phyloP scores from a whole-genome alignment of 2,113 vertebrate genomes.

The Anthoscopus minutus region DNA sequence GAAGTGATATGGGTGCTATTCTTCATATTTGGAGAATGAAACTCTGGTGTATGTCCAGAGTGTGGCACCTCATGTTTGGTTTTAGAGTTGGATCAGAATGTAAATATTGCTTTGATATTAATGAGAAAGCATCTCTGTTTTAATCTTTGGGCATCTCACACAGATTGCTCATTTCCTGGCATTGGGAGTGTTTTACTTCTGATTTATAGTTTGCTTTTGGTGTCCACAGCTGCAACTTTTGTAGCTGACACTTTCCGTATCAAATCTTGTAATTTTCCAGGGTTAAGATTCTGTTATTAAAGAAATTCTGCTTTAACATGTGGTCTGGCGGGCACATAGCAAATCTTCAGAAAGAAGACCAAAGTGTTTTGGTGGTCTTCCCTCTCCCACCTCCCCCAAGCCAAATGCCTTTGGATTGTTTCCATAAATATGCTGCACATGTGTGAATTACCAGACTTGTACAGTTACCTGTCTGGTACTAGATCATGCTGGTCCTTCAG shows the following conservation, averaged over 20 bases:
- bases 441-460: background rate
- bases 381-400: background rate
- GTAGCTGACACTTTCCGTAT: background rate
- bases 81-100: background rate
- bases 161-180: background rate
- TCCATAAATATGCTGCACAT: conserved; percentile 21
- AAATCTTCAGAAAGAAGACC: background rate
- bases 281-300: background rate
- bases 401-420: background rate
- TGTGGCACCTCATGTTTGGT: background rate
- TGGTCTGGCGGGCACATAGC: background rate
- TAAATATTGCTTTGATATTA: background rate
- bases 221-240: background rate
- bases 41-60: background rate
- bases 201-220: background rate
- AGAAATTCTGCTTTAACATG: background rate
- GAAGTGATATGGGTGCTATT: background rate
- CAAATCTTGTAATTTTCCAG: background rate
- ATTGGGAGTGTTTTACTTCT: background rate
- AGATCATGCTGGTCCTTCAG: background rate
- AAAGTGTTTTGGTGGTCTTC: background rate
- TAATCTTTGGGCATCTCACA: background rate
- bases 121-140: background rate
- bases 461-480: background rate
- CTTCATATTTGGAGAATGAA: background rate